Evolutionary conservation across 2,888 invertebrate species (phyloP), one percentile per base, ranked within the genome.

Genomic region (Nephrotoma guestfalica): DNA sequence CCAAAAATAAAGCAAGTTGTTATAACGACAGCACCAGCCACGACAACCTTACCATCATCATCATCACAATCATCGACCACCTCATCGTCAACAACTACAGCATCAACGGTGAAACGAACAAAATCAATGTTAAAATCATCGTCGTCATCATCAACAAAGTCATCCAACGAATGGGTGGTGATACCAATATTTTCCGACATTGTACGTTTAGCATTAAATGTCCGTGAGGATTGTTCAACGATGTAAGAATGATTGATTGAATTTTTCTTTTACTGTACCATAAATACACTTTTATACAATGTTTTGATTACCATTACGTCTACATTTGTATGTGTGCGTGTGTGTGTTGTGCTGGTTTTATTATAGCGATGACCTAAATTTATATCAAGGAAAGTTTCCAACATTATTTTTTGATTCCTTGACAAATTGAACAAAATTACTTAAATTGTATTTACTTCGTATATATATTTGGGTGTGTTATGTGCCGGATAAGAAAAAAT

Each of bases 141-240:
- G 30, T 30, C 45, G 15, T 13, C 83, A 9, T 83, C 43, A 18
- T 83, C 86, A 90, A 6, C 15, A 57, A 84, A 86, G 40, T 71
- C 86, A 4, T 9, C 51, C n/a, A 47, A 42, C 51, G 91, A 91
- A 89, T 91, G 91, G 91, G 91, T 91, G 89, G 91, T 91, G 89
- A 91, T 91, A 89, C 91, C 91, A 88, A 91, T 91, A 88, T 91
- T 91, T 90, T 90, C 91, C 88, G 91, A 91, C 90, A 91, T 91
- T 90, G 91, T 91, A 89, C 91, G 91, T 90, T 90, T 91, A 89
- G 91, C 91, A 88, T 88, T 91, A 89, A 89, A 89, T 88, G 91
- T 90, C 89, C 90, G 91, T 89, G 91, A 91, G 88, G 91, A 90
- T 88, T 91, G 91, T 89, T 89, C 91, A 88, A 90, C 90, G 88